These are phyloP conservation scores for Strigamia transsilvanica DNA, from an alignment of 2,888 invertebrate species.

Conservation along the genomic window DNA sequence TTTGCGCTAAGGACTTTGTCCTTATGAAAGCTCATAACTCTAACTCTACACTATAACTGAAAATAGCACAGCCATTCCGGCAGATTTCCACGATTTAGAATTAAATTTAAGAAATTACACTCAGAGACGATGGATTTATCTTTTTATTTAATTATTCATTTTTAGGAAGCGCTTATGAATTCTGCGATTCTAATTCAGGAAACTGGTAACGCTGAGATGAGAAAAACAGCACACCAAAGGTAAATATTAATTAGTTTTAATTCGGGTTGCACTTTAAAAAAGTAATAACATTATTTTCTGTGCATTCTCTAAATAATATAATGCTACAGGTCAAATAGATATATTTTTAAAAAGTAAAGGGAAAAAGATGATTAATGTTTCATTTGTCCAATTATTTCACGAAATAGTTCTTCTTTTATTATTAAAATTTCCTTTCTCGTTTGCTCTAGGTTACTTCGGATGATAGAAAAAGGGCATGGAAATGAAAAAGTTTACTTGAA, in stretches of 20 bases:
- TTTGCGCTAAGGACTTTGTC: too few species aligned
- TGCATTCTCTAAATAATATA: neutral
- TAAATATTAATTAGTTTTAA: constrained; percentile 50
- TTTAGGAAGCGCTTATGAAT: constrained; percentile 88
- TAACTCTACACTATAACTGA: too few species aligned
- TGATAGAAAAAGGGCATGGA: constrained; percentile 77
- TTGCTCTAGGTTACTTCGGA: constrained; percentile 73
- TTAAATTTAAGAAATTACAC: neutral
- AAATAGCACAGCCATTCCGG: too few species aligned
- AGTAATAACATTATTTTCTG: neutral
- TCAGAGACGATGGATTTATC: neutral
- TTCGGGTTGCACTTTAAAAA: neutral
- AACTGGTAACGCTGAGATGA: constrained; percentile 56
- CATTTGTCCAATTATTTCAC: neutral
- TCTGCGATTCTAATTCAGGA: constrained; percentile 95
- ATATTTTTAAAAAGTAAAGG: too few species aligned
- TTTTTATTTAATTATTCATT: neutral
- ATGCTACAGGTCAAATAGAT: too few species aligned
- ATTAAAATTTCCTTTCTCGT: constrained; percentile 20
- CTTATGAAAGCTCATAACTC: too few species aligned
- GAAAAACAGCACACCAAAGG: constrained; percentile 53
- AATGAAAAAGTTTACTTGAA: constrained; percentile 95
- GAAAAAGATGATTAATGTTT: neutral
- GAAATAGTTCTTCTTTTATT: neutral
- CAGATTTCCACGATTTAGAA: neutral